These are phyloP conservation scores for Napeogenes sylphis DNA, from an alignment of 2,888 invertebrate species.

Conservation along the genomic window DNA sequence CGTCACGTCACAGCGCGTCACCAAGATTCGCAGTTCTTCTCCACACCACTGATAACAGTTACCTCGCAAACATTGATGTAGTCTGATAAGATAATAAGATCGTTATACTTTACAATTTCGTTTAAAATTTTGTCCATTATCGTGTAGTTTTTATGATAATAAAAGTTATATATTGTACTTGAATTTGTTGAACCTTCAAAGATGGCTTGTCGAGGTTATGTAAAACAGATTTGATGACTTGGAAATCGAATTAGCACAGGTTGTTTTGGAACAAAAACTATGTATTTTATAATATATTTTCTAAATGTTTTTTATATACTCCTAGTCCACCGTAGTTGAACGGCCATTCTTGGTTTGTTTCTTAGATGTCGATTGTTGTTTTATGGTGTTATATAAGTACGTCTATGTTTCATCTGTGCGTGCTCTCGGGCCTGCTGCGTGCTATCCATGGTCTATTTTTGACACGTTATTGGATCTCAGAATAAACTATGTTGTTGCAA, in stretches of 20 bases:
- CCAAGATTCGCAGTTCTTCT: constrained; percentile 60
- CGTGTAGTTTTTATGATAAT: constrained; percentile 47
- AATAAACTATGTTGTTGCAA: constrained; percentile 31
- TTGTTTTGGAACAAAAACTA: neutral
- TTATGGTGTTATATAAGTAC: constrained; percentile 57
- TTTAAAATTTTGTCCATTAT: constrained; percentile 57
- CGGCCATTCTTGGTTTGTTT: constrained; percentile 53
- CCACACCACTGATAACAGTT: constrained; percentile 58
- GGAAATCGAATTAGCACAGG: too few relatives aligned
- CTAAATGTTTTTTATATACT: neutral
- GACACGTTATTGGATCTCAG: constrained; percentile 35
- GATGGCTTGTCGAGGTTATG: constrained; percentile 9
- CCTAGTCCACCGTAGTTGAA: constrained; percentile 41
- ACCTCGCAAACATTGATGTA: constrained; percentile 56
- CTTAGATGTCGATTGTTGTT: constrained; percentile 53
- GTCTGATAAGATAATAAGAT: constrained; percentile 61
- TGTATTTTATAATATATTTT: neutral
- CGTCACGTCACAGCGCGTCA: constrained; percentile 61
- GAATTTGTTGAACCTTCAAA: constrained; percentile 29
- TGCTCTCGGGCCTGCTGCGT: constrained; percentile 47
- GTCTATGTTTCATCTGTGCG: constrained; percentile 53
- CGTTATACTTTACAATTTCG: constrained; percentile 71
- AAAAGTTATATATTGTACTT: constrained; percentile 41
- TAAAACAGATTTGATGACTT: constrained; percentile 8
- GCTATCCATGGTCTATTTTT: constrained; percentile 43